Evolutionary conservation across 2,113 vertebrate genomes (phyloP), one percentile per base, ranked within the genome.

Genomic region (Melanotaenia duboulayi): DNA sequence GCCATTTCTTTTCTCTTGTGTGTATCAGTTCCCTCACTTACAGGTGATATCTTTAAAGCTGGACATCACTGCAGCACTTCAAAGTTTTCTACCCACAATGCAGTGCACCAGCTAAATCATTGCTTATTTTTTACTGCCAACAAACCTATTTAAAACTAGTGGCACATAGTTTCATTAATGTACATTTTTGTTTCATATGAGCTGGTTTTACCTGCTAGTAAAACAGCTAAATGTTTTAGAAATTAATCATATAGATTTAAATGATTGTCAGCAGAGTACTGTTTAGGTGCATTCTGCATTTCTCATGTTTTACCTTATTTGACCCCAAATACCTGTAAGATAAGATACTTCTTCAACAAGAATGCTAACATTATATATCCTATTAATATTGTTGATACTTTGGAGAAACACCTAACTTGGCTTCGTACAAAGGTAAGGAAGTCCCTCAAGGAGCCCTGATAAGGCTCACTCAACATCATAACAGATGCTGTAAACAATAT

Each of bases 201-300:
- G 16, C 16, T 46, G 51, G 40, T 25, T 60, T 70, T 28, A 63
- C 23, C 20, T 76, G 51, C 32, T 48, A 76, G 50, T 11, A 49
- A 49, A 63, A 63, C 13, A 1, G 44, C 35, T 71, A 25, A 44
- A 56, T 73, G 51, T 16, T 64, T 50, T 49, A 52, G 60, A 71
- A 81, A 63, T 72, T 35, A 70, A 80, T 83, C 35, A 73, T 11
- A 39, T 73, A 54, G 37, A 25, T 74, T 35, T 75, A 82, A 79
- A 72, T 66, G 82, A 65, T 77, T 55, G 63, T 67, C 75, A 68
- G 72, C 51, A 77, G 58, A 14, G 49, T 39, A 65, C 75, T 44
- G 58, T 25, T 40, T 40, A 40, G 39, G 12, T 28, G 46, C 39
- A 14, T 37, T 62, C 25, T 69, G 56, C 32, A 58, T 65, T 81